These are phyloP conservation scores for Lontra canadensis DNA, from an alignment of 2,113 vertebrate species.

Conservation along the genomic window DNA sequence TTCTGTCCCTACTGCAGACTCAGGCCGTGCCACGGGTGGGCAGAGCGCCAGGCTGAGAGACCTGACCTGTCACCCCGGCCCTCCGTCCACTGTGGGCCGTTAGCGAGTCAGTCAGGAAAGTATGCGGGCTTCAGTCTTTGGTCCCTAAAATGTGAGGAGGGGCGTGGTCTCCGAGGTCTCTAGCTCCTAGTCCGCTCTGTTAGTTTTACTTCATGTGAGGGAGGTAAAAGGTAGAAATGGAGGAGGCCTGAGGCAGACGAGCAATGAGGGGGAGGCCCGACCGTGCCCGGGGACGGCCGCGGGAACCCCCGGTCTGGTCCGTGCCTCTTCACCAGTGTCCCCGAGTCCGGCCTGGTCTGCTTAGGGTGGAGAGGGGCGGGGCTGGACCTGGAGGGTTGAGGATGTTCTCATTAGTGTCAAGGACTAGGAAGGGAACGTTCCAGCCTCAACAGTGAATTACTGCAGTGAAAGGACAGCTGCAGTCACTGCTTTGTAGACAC, in stretches of 20 bases:
- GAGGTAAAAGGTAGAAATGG: neutral
- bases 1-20: neutral
- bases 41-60: neutral
- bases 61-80: accelerated
- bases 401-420: neutral
- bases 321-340: neutral
- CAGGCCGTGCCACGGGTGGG: accelerated
- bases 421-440: neutral
- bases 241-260: accelerated
- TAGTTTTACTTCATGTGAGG: neutral
- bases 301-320: accelerated
- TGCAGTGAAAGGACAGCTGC: accelerated
- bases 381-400: neutral
- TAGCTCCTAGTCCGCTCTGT: neutral
- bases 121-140: neutral
- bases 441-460: neutral
- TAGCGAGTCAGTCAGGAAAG: neutral
- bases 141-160: neutral
- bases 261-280: neutral
- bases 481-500: neutral
- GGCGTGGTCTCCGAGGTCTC: neutral
- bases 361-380: neutral
- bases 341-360: neutral
- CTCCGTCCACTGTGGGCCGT: neutral
- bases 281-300: too few relatives aligned